These are phyloP conservation scores for Hydropotes inermis DNA, from an alignment of 2,113 vertebrate species.

Conservation along the genomic window DNA sequence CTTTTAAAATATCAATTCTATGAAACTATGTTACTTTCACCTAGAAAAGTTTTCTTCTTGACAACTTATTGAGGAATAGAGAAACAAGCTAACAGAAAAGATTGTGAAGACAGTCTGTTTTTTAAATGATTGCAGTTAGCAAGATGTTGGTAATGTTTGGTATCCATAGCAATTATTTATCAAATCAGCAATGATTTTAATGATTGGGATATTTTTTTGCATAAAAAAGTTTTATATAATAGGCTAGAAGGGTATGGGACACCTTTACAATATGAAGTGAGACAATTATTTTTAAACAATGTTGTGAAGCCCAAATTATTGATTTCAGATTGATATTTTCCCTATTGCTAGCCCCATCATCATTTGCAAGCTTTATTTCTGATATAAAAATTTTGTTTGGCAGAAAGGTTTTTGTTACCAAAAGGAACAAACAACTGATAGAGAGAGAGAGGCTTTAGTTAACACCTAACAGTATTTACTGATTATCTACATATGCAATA, in stretches of 20 bases:
- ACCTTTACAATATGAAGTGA: not conserved
- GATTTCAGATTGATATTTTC: not conserved
- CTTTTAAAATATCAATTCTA: not conserved
- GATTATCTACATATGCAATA: not conserved
- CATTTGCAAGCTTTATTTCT: not conserved
- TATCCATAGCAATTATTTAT: not conserved
- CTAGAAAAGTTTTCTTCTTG: not conserved
- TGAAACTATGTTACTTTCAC: not conserved
- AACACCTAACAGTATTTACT: not conserved
- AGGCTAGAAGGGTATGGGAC: rapidly evolving
- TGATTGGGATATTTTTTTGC: not conserved
- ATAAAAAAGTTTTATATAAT: not conserved
- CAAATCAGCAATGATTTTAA: not conserved
- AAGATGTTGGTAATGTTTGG: not conserved
- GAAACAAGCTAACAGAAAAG: not conserved
- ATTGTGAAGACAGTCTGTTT: not conserved
- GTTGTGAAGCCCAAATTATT: not conserved
- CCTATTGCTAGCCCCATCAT: not conserved
- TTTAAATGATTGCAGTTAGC: not conserved
- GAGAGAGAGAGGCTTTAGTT: not conserved
- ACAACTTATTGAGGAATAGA: not conserved
- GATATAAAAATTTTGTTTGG: not conserved
- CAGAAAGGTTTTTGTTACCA: not conserved
- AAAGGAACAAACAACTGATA: not conserved
- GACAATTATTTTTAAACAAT: not conserved